Conservation (phyloP, 2,888 invertebrate species). For the Dryococelus australis region DNA sequence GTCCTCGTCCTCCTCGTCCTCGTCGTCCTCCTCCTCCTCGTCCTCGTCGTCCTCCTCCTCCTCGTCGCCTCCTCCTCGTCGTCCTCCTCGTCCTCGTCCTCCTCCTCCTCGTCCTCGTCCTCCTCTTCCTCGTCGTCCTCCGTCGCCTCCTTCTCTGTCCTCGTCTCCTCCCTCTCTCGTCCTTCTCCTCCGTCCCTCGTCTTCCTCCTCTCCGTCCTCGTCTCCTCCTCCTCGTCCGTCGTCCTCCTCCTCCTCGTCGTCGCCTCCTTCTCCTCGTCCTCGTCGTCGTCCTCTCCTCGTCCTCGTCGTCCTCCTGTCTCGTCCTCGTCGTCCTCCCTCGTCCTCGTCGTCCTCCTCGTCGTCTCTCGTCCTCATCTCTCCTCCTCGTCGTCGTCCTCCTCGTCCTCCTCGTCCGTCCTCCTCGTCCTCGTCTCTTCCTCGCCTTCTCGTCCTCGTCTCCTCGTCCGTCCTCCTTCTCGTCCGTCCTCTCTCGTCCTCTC, state of each 20-base stretch:
- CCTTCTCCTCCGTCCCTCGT: too few species aligned
- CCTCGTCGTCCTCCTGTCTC: neutral
- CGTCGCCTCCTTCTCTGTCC: too few species aligned
- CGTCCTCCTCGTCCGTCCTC: neutral
- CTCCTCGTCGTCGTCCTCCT: neutral
- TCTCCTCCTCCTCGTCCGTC: neutral
- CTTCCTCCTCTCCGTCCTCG: too few species aligned
- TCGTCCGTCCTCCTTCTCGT: constrained; percentile 34
- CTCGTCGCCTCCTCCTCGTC: neutral
- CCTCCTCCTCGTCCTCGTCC: neutral
- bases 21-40: neutral
- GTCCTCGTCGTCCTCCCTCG: neutral
- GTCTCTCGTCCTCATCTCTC: neutral
- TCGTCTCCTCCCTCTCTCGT: too few species aligned
- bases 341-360: neutral
- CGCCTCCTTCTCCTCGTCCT: neutral
- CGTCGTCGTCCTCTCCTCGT: neutral
- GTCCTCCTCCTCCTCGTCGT: neutral
- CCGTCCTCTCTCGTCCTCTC: constrained; percentile 44
- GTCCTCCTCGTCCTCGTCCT: neutral
- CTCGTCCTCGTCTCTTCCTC: too few species aligned
- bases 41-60: neutral
- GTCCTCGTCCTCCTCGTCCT: constrained; percentile 18
- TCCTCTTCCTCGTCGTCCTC: neutral
- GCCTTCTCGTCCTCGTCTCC: neutral